phyloP scores from a whole-genome alignment of 2,888 invertebrate species.

The Hanleya hanleyi region DNA sequence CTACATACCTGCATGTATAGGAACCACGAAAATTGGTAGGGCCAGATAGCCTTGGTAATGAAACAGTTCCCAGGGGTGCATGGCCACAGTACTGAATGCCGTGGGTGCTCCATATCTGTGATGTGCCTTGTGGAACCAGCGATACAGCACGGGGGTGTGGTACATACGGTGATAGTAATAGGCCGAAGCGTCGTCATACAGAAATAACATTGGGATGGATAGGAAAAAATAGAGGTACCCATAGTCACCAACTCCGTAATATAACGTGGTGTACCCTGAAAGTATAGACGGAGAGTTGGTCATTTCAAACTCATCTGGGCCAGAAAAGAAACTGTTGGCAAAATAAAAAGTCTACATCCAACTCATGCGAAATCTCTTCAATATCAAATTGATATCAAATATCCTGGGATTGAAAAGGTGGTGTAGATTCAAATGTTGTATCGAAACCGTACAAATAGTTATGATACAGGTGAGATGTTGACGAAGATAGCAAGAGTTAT shows the following conservation, averaged over 20 bases:
- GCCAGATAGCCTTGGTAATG: constrained; percentile 79
- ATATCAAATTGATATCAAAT: no score
- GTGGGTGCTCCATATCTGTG: constrained; percentile 86
- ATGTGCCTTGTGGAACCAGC: constrained; percentile 83
- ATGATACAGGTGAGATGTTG: no score
- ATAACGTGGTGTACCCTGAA: constrained; percentile 78
- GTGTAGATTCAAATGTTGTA: no score
- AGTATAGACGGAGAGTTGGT: constrained; percentile 7
- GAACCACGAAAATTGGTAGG: constrained; percentile 79
- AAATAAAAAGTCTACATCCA: no score
- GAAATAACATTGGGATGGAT: constrained; percentile 80
- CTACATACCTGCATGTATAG: constrained; percentile 82
- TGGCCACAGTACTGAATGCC: constrained; percentile 84
- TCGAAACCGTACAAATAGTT: no score
- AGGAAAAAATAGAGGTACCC: constrained; percentile 81
- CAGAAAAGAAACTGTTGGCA: no score
- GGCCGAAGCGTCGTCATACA: constrained; percentile 80
- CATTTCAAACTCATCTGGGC: no score
- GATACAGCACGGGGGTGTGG: constrained; percentile 80
- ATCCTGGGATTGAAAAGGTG: no score
- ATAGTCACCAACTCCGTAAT: constrained; percentile 79
- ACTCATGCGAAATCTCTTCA: no score
- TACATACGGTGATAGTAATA: constrained; percentile 78
- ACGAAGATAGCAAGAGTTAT: no score
- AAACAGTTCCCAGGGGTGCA: constrained; percentile 83